These are phyloP conservation scores for Microctonus aethiopoides DNA, from an alignment of 2,888 invertebrate genomes.

Conservation along the genomic window DNA sequence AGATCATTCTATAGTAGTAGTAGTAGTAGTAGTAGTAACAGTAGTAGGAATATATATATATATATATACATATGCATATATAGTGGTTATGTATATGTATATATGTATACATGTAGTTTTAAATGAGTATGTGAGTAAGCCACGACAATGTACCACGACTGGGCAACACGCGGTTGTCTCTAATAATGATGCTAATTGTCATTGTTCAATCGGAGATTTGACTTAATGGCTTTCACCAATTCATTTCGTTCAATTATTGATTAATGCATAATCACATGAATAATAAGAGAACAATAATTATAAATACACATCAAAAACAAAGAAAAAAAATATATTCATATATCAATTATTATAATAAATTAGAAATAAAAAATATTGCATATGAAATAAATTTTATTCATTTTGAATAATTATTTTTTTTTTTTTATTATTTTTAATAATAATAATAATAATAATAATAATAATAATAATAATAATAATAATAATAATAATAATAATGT, in stretches of 20 bases:
- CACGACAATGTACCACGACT: slow-evolving; percentile 29
- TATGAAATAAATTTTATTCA: too few relatives aligned
- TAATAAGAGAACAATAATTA: background rate
- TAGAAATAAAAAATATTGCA: too few relatives aligned
- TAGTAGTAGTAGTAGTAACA: too few relatives aligned
- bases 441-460: too few relatives aligned
- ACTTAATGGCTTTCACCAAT: slow-evolving; percentile 21
- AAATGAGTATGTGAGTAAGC: slow-evolving; percentile 18
- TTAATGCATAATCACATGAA: slow-evolving; percentile 8
- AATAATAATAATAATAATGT: too few relatives aligned
- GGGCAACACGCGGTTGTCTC: slow-evolving; percentile 46
- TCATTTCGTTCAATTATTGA: slow-evolving; percentile 16
- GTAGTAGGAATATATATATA: background rate
- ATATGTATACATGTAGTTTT: background rate
- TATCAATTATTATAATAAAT: background rate
- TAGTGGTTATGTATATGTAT: slow-evolving; percentile 21
- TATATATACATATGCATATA: slow-evolving; percentile 10
- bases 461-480: too few relatives aligned
- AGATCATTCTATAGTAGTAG: background rate
- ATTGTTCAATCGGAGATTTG: slow-evolving; percentile 31
- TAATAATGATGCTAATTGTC: slow-evolving; percentile 64
- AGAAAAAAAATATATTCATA: background rate
- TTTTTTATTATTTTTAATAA: too few relatives aligned
- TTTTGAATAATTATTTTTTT: too few relatives aligned
- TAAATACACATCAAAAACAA: too few relatives aligned